Percentiles rank a stretch among this genome's conserved stretches.
These are phyloP conservation scores for Agrotis clavis DNA, from an alignment of 2,888 invertebrate species.

Conservation along the genomic window DNA sequence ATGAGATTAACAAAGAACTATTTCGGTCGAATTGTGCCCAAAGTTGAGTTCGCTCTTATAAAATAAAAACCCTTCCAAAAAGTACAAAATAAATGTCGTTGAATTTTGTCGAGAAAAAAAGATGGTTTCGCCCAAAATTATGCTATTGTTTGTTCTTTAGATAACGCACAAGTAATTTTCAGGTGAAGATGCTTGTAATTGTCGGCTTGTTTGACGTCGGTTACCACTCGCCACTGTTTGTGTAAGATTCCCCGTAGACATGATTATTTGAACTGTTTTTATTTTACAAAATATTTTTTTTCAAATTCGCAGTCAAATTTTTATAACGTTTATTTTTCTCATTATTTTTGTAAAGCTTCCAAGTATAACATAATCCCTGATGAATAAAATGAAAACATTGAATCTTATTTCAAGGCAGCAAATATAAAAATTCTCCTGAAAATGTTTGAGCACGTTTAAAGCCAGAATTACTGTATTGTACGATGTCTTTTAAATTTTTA, in stretches of 20 bases:
- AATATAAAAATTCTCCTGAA: slow-evolving; percentile 3
- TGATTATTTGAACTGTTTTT: slow-evolving; percentile 40
- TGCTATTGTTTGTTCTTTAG: slow-evolving; percentile 29
- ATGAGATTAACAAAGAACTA: slow-evolving; percentile 18
- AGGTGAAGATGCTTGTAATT: slow-evolving; percentile 34
- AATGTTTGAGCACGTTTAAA: slow-evolving; percentile 5
- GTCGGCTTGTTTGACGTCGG: slow-evolving; percentile 25
- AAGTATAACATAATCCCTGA: slow-evolving; percentile 9
- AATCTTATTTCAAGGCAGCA: neutral
- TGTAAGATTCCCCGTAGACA: slow-evolving; percentile 34
- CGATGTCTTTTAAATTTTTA: slow-evolving; percentile 28
- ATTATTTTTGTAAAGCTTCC: slow-evolving; percentile 9
- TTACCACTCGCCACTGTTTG: slow-evolving; percentile 29
- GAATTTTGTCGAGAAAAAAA: slow-evolving; percentile 17
- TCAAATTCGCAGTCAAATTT: neutral
- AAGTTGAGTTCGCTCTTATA: neutral
- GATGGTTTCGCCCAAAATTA: slow-evolving; percentile 9
- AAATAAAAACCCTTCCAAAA: slow-evolving; percentile 10
- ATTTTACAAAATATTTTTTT: slow-evolving; percentile 15
- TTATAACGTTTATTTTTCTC: slow-evolving; percentile 6
- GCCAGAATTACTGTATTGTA: slow-evolving; percentile 2
- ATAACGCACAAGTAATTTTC: slow-evolving; percentile 39
- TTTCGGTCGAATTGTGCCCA: slow-evolving; percentile 9
- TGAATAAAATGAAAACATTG: slow-evolving; percentile 15
- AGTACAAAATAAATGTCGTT: slow-evolving; percentile 7